Evolutionary conservation across 2,888 invertebrate species (phyloP).

Genomic region (Nymphalis c-album): DNA sequence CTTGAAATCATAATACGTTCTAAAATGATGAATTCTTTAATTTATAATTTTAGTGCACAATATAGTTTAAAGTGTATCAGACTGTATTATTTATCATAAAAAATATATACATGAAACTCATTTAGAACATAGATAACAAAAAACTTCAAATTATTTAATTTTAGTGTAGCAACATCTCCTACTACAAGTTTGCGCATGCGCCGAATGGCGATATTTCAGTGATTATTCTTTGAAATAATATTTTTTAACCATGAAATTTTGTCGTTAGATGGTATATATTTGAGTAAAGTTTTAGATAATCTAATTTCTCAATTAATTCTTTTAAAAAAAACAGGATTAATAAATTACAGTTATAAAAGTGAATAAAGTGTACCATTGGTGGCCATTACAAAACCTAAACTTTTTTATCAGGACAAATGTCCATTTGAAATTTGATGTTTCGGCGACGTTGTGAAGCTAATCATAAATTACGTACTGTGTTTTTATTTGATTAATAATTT

Average conservation of each 20-base stretch:
- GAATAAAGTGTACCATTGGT: constrained; percentile 79
- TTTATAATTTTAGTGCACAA: not conserved
- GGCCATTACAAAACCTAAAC: constrained; percentile 82
- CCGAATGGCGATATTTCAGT: constrained; percentile 80
- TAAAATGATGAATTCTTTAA: not conserved
- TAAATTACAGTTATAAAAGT: constrained; percentile 60
- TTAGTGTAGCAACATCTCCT: constrained; percentile 59
- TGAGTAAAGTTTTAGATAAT: constrained; percentile 62
- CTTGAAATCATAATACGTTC: not conserved
- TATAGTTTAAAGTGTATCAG: not conserved
- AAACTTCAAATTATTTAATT: constrained; percentile 16
- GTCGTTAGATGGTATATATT: constrained; percentile 75
- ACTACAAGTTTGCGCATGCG: constrained; percentile 81
- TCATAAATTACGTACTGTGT: constrained; percentile 65
- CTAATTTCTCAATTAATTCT: constrained; percentile 51
- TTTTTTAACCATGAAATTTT: constrained; percentile 80
- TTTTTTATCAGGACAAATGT: constrained; percentile 81
- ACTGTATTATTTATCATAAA: too few relatives aligned
- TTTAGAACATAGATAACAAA: constrained; percentile 1
- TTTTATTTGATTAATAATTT: constrained; percentile 52
- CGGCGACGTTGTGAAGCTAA: constrained; percentile 80
- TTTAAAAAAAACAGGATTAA: constrained; percentile 48
- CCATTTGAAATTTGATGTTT: constrained; percentile 74
- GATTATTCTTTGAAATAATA: constrained; percentile 79
- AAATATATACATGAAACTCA: too few relatives aligned